Evolutionary conservation across 2,888 invertebrate species (phyloP).

Genomic region (Ethmia dodecea): DNA sequence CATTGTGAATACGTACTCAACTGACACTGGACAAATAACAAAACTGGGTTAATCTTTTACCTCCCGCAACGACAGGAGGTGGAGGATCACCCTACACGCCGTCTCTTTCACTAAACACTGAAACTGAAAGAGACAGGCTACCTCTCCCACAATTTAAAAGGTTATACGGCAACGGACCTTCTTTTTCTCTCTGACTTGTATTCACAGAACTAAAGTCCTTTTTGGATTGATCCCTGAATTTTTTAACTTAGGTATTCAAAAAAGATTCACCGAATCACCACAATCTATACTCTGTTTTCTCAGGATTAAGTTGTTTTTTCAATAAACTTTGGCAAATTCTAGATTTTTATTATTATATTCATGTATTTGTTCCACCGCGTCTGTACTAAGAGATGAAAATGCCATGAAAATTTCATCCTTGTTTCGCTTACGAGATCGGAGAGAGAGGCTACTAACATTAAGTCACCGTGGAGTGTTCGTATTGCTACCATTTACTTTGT

Average conservation of each 20-base stretch:
- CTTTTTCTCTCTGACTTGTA: slow-evolving; percentile 28
- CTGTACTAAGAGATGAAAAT: slow-evolving; percentile 69
- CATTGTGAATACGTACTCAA: slow-evolving; percentile 75
- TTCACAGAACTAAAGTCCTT: slow-evolving; percentile 31
- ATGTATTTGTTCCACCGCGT: slow-evolving; percentile 73
- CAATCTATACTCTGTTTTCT: slow-evolving; percentile 53
- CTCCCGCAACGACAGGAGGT: slow-evolving; percentile 61
- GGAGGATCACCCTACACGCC: slow-evolving; percentile 55
- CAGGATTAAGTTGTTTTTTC: slow-evolving; percentile 48
- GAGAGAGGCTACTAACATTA: slow-evolving; percentile 55
- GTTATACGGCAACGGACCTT: slow-evolving; percentile 28
- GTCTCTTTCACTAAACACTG: slow-evolving; percentile 48
- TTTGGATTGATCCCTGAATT: slow-evolving; percentile 36
- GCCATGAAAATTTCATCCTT: slow-evolving; percentile 63
- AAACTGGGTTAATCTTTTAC: slow-evolving; percentile 78
- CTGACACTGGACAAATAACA: slow-evolving; percentile 78
- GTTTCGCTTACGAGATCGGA: slow-evolving; percentile 46
- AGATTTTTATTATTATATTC: slow-evolving; percentile 72
- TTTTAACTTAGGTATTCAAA: slow-evolving; percentile 69
- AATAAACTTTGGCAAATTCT: slow-evolving; percentile 36
- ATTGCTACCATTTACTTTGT: slow-evolving; percentile 58
- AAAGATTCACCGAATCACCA: slow-evolving; percentile 52
- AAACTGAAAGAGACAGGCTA: slow-evolving; percentile 56
- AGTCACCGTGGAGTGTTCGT: slow-evolving; percentile 55
- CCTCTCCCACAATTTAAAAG: slow-evolving; percentile 36